phyloP scores from a whole-genome alignment of 2,888 invertebrate genomes.

The Neoscelio sp. region DNA sequence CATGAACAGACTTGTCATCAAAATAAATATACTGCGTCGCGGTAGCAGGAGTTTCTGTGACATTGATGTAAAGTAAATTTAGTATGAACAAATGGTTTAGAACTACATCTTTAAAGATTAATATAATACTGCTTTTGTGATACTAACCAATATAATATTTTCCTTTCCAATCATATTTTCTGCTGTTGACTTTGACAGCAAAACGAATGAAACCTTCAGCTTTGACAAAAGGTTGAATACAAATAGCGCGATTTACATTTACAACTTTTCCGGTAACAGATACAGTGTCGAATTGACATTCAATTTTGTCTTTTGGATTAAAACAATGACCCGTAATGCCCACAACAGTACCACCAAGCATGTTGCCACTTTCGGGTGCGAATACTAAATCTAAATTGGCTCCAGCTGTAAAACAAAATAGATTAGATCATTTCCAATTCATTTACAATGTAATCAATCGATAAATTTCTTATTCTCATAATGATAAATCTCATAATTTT shows the following conservation, averaged over 20 bases:
- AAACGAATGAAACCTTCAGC: constrained; percentile 95
- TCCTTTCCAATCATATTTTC: constrained; percentile 94
- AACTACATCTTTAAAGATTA: background rate
- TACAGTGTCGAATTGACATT: constrained; percentile 93
- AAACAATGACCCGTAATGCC: constrained; percentile 99
- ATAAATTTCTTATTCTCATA: too few relatives aligned
- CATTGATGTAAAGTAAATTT: background rate
- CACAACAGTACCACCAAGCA: constrained; percentile 98
- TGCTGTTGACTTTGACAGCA: constrained; percentile 90
- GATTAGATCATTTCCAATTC: too few relatives aligned
- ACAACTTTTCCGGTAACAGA: constrained; percentile 91
- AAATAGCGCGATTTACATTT: constrained; percentile 93
- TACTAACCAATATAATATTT: constrained; percentile 94
- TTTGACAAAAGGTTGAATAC: constrained; percentile 93
- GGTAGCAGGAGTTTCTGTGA: constrained; percentile 93
- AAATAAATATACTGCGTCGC: constrained; percentile 94
- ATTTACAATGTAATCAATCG: too few relatives aligned
- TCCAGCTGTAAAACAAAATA: constrained; percentile 87
- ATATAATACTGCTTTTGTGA: too few relatives aligned
- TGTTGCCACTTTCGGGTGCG: constrained; percentile 97
- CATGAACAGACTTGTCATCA: constrained; percentile 88
- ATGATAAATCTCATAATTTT: too few relatives aligned
- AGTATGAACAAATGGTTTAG: background rate
- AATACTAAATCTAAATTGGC: constrained; percentile 92
- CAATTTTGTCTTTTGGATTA: constrained; percentile 89